Base-by-base conservation (phyloP, 2,797 vertebrate genomes). In the Lacerta agilis region DNA sequence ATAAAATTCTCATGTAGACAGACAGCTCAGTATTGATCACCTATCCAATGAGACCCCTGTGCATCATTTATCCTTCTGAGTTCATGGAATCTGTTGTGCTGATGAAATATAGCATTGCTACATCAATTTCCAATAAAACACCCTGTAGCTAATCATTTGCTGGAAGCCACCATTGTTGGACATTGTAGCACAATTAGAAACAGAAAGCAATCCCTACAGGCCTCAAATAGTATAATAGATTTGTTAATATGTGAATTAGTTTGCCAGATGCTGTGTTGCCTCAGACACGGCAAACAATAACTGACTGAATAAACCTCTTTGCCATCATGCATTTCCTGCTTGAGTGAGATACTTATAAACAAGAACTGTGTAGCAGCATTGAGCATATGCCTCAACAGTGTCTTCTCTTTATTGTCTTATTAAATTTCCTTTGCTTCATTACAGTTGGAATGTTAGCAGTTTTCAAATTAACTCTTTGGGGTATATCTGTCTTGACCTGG, bases 31-130 rank as follows among this genome's bases (percentile, higher is more conserved):
- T 88, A 78, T 71, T 49, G 43, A 67, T 84, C 64, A 64, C 5
- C 6, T 58, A 25, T 84, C 1, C 80, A 71, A 20, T 18, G 89
- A n/a, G 0, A 36, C 41, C 0, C 55, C 0, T 13, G 25, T 81
- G 82, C 25, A 82, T 71, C 75, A 61, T 86, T 89, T 89, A 82
- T 83, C 80, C 87, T 82, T 71, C 49, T 23, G 64, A 77, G 45
- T 79, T 78, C 66, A 71, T 69, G 75, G 75, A 82, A 86, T 86
- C 61, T 72, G 36, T 89, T 78, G 79, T 36, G 49, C 66, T 82
- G 23, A 55, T 72, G 18, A 72, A 82, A 83, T 61, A 83, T 29
- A 79, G 45, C 43, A 61, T 78, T 49, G 0, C 0, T 29, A 29
- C n/a, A 85, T 4, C n/a, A 79, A 10, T 58, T 90, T 92, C 61